phyloP scores from a whole-genome alignment of 2,888 invertebrate species.

The Noctua comes region DNA sequence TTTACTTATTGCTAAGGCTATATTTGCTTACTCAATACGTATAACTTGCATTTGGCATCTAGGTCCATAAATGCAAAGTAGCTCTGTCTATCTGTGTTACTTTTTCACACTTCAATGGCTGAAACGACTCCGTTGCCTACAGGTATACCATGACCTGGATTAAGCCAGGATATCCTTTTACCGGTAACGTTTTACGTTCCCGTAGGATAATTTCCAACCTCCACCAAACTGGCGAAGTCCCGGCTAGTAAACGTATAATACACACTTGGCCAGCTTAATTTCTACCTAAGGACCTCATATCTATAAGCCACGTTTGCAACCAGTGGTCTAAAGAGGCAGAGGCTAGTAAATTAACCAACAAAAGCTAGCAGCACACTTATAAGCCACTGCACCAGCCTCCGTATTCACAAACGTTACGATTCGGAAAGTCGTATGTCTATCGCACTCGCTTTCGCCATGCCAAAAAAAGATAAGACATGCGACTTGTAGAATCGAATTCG shows the following conservation, averaged over 20 bases:
- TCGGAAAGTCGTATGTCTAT: not conserved
- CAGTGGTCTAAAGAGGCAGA: not conserved
- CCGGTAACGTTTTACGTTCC: not conserved
- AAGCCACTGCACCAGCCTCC: not conserved
- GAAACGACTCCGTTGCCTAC: too few species aligned
- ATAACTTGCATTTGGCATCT: not conserved
- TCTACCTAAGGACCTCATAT: not conserved
- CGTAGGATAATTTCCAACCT: too few species aligned
- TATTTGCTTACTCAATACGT: not conserved
- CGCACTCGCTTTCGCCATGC: not conserved
- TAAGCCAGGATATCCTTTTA: not conserved
- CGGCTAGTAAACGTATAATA: not conserved
- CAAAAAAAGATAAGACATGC: not conserved
- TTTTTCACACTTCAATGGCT: not conserved
- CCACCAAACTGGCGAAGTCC: too few species aligned
- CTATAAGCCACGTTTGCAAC: not conserved
- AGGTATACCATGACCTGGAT: not conserved
- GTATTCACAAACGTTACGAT: not conserved
- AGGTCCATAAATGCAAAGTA: not conserved
- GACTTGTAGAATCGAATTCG: not conserved
- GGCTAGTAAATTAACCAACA: too few species aligned
- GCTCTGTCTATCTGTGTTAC: not conserved
- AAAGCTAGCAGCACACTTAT: not conserved
- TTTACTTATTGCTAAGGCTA: not conserved
- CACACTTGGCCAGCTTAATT: not conserved